Evolutionary conservation across 2,888 invertebrate genomes (phyloP).

Genomic region (Elmis aenea): DNA sequence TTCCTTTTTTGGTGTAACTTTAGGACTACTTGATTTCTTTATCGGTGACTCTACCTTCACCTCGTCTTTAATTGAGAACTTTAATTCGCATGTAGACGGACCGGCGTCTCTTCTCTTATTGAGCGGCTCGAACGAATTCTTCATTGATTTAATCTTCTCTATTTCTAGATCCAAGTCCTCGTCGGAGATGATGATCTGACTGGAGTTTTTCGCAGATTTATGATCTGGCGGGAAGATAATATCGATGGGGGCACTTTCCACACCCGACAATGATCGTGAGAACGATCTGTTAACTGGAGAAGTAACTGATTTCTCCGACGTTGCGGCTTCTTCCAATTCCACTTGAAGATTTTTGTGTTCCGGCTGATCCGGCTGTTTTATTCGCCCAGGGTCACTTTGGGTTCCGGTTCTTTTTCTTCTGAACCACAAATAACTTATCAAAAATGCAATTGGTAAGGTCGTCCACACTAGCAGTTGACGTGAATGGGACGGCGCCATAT

Average conservation of each 20-base stretch:
- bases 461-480: slow-evolving; percentile 74
- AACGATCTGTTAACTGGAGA: slow-evolving; percentile 46
- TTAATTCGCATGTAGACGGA: background rate
- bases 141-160: slow-evolving; percentile 56
- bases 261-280: slow-evolving; percentile 48
- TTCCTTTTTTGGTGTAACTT: background rate
- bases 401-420: slow-evolving; percentile 70
- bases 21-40: background rate
- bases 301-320: slow-evolving; percentile 7
- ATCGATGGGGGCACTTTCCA: slow-evolving; percentile 65
- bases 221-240: slow-evolving; percentile 48
- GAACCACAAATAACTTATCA: slow-evolving; percentile 79
- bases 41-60: background rate
- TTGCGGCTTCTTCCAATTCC: slow-evolving; percentile 46
- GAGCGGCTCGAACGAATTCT: slow-evolving; percentile 26
- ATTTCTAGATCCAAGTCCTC: slow-evolving; percentile 66
- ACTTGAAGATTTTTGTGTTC: slow-evolving; percentile 41
- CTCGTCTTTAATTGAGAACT: background rate
- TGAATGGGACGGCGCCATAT: slow-evolving; percentile 64
- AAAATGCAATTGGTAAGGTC: slow-evolving; percentile 72
- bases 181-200: slow-evolving; percentile 58
- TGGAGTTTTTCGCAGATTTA: slow-evolving; percentile 43
- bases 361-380: slow-evolving; percentile 18
- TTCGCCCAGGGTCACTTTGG: slow-evolving; percentile 65
- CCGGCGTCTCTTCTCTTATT: slow-evolving; percentile 5